Conservation (phyloP, 2,113 vertebrate species). For the Etheostoma cragini region DNA sequence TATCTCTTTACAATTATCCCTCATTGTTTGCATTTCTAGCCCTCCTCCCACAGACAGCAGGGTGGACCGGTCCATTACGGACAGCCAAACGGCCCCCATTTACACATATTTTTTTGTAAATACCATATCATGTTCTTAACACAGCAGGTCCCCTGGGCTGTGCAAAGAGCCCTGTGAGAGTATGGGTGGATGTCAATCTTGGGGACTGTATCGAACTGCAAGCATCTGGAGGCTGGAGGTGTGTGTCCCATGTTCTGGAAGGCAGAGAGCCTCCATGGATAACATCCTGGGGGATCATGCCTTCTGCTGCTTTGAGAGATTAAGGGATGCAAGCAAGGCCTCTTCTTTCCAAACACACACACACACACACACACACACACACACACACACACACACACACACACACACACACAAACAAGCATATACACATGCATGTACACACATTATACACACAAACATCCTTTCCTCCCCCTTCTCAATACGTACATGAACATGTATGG, state of each 20-base stretch:
- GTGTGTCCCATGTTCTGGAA: slow-evolving; percentile 51
- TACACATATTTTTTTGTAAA: slow-evolving; percentile 88
- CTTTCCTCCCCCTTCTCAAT: slow-evolving; percentile 29
- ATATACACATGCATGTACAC: slow-evolving; percentile 22
- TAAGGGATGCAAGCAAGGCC: slow-evolving; percentile 39
- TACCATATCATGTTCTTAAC: slow-evolving; percentile 86
- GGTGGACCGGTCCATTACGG: slow-evolving; percentile 57
- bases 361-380: slow-evolving; percentile 43
- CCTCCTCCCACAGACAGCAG: slow-evolving; percentile 50
- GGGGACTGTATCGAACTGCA: slow-evolving; percentile 71
- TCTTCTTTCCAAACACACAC: slow-evolving; percentile 18
- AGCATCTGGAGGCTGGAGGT: slow-evolving; percentile 79
- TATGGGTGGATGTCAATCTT: slow-evolving; percentile 57
- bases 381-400: slow-evolving; percentile 37
- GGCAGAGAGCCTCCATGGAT: slow-evolving; percentile 43
- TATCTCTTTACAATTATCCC: slow-evolving; percentile 76
- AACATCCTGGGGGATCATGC: slow-evolving; percentile 70
- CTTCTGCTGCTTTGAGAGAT: slow-evolving; percentile 78
- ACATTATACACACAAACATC: slow-evolving; percentile 43
- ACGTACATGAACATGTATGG: slow-evolving; percentile 27
- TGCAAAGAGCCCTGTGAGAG: slow-evolving; percentile 71
- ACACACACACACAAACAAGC: slow-evolving; percentile 29
- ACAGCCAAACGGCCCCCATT: slow-evolving; percentile 80
- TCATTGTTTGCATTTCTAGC: slow-evolving; percentile 60
- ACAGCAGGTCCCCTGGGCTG: slow-evolving; percentile 70